Base-by-base conservation (phyloP, 2,113 vertebrate genomes). In the Megalops atlanticus region DNA sequence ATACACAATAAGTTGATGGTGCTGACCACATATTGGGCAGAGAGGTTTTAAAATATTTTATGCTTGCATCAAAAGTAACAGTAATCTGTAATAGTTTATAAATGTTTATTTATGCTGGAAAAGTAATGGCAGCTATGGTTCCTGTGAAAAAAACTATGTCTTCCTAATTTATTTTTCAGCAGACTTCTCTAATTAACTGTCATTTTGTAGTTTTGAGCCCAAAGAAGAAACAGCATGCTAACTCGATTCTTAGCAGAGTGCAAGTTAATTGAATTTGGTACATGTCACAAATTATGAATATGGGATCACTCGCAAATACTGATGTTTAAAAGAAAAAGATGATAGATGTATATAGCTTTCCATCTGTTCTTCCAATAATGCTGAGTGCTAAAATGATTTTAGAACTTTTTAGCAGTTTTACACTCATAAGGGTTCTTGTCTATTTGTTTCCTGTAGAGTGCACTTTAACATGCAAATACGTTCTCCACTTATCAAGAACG, bases 341-440 rank as follows among this genome's bases (percentile, higher is more conserved):
- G n/a, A n/a, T n/a, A n/a, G n/a, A n/a, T n/a, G n/a, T n/a, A n/a
- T n/a, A n/a, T n/a, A n/a, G n/a, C n/a, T n/a, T n/a, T n/a, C n/a
- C n/a, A n/a, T n/a, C n/a, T n/a, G n/a, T n/a, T n/a, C n/a, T n/a
- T n/a, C n/a, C n/a, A n/a, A n/a, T n/a, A n/a, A n/a, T n/a, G n/a
- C n/a, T n/a, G n/a, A n/a, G n/a, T n/a, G n/a, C n/a, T n/a, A n/a
- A n/a, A n/a, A n/a, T n/a, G n/a, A n/a, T n/a, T 76, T 49, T 33
- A 47, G 14, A 76, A 14, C 33, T 76, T 76, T 27, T 10, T 15
- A n/a, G 40, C n/a, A n/a, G 39, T 45, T 75, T 75, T 75, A 75
- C 18, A 43, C 27, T 74, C 72, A 43, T 43, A n/a, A 6, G 52
- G 43, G 33, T 76, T 14, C 10, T 49, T 24, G 47, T n/a, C n/a